phyloP scores from a whole-genome alignment of 1,140 invertebrate genomes.

The Cryptotermes secundus region DNA sequence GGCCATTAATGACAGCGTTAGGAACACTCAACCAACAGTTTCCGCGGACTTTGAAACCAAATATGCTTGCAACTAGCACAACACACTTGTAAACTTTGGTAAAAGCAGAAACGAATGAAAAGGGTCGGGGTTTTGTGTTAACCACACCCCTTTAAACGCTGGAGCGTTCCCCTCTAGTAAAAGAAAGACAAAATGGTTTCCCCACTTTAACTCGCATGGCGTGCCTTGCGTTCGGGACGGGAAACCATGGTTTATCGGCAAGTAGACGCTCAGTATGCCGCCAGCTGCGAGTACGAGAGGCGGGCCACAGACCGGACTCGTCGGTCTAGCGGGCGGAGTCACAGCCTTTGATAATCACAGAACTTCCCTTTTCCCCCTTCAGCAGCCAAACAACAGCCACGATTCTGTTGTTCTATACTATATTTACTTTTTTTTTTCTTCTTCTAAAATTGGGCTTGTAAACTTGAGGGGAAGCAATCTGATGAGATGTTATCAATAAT shows the following conservation, averaged over 20 bases:
- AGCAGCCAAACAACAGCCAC: background rate
- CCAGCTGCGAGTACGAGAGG: background rate
- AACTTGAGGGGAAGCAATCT: background rate
- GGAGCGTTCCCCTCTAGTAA: slow-evolving; percentile 1
- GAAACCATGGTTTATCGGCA: background rate
- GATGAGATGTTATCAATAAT: background rate
- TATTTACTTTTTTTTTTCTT: background rate
- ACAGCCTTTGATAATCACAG: background rate
- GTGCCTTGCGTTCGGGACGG: background rate
- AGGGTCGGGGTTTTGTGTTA: slow-evolving; percentile 5
- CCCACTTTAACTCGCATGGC: background rate
- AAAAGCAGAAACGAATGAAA: background rate
- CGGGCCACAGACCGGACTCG: background rate
- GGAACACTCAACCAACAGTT: background rate
- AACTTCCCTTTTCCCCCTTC: background rate
- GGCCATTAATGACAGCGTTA: background rate
- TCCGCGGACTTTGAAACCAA: slow-evolving; percentile 4
- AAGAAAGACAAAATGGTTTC: background rate
- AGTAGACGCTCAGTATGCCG: background rate
- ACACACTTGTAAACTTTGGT: slow-evolving; percentile 1
- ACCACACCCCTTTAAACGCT: slow-evolving; percentile 15
- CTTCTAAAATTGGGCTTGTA: background rate
- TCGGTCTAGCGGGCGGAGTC: background rate
- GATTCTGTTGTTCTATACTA: background rate
- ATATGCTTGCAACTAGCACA: background rate